phyloP scores from a whole-genome alignment of 2,888 invertebrate species.

The Cetonia aurata region DNA sequence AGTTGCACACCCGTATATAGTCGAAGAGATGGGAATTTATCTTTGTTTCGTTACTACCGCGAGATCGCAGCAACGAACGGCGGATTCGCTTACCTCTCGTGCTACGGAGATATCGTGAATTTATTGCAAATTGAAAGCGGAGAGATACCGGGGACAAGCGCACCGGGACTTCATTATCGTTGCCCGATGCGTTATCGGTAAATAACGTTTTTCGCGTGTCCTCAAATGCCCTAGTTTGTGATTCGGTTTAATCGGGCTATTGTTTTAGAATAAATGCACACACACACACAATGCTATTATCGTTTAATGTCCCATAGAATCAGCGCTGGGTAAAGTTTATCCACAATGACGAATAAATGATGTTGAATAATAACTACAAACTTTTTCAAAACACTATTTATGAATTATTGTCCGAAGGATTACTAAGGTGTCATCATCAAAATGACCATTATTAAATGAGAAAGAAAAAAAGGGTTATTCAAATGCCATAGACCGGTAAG shows the following conservation, averaged over 20 bases:
- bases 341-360: too few species aligned
- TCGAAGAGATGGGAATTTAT: constrained; percentile 22
- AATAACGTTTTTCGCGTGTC: background rate
- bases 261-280: background rate
- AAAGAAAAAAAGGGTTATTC: too few species aligned
- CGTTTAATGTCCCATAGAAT: too few species aligned
- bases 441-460: too few species aligned
- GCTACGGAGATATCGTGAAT: constrained; percentile 24
- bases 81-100: constrained; percentile 13
- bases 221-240: background rate
- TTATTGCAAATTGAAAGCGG: constrained; percentile 38
- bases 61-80: constrained; percentile 8
- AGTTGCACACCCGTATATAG: background rate
- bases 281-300: background rate
- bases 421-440: too few species aligned
- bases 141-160: constrained; percentile 10
- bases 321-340: too few species aligned
- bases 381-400: too few species aligned
- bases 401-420: too few species aligned
- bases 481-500: too few species aligned
- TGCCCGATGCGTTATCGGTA: constrained; percentile 12
- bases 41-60: constrained; percentile 15
- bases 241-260: constrained; percentile 1
- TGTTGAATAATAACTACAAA: too few species aligned
- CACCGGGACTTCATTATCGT: constrained; percentile 20